These are phyloP conservation scores for Orthonyx spaldingii DNA, from an alignment of 2,113 vertebrate genomes.

Conservation along the genomic window DNA sequence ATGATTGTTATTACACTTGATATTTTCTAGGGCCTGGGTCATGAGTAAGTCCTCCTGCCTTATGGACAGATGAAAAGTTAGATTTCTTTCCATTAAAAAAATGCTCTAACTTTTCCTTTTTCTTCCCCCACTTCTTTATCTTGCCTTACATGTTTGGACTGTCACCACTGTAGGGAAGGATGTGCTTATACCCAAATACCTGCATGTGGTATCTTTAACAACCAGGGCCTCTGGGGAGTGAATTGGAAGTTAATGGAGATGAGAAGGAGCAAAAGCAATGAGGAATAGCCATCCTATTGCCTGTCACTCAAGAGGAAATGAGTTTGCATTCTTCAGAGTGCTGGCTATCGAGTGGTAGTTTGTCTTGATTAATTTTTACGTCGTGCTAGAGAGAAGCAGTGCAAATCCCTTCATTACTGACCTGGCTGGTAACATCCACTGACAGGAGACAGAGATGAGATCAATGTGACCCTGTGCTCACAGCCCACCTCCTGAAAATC, in stretches of 20 bases:
- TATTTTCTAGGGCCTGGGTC: not conserved
- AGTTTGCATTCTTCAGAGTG: not conserved
- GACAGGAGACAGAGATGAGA: not conserved
- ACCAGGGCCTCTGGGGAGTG: not conserved
- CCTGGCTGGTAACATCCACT: not conserved
- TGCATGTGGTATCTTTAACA: not conserved
- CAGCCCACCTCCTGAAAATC: not conserved
- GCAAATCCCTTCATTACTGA: not conserved
- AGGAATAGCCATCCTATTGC: not conserved
- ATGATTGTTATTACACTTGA: not conserved
- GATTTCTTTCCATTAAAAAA: not conserved
- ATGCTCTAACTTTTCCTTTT: not conserved
- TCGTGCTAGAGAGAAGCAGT: not conserved
- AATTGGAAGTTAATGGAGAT: not conserved
- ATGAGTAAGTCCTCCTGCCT: not conserved
- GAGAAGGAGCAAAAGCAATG: not conserved
- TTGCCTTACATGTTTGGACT: not conserved
- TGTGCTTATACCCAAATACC: not conserved
- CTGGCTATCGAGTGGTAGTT: not conserved
- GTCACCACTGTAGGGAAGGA: not conserved
- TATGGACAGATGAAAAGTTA: not conserved
- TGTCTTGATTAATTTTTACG: not conserved
- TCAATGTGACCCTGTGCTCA: not conserved
- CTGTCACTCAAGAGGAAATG: not conserved
- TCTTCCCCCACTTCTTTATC: not conserved